Evolutionary conservation across 2,888 invertebrate species (phyloP).

Genomic region (Nasonovia ribisnigri): DNA sequence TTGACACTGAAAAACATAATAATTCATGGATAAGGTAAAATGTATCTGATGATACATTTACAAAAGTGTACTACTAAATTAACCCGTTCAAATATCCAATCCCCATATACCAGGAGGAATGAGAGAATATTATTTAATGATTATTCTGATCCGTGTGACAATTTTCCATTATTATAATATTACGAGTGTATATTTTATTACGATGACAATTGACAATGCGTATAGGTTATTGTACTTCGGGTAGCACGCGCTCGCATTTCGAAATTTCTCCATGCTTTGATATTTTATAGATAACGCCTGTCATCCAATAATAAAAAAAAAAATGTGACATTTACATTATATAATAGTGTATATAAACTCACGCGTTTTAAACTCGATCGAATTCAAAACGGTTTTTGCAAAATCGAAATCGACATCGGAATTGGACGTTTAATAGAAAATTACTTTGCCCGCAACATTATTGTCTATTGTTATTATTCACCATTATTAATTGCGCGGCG

Average conservation of each 20-base stretch:
- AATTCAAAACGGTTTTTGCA: background rate
- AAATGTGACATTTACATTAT: background rate
- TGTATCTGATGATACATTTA: background rate
- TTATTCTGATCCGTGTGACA: background rate
- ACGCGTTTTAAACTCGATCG: background rate
- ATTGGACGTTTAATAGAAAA: background rate
- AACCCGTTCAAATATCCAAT: background rate
- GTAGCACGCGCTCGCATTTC: background rate
- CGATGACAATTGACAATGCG: background rate
- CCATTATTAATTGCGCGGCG: background rate
- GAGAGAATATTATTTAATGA: background rate
- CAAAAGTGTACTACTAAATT: background rate
- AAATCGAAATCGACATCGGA: background rate
- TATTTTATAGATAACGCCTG: background rate
- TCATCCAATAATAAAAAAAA: background rate
- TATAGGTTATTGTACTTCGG: background rate
- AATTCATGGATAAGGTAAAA: background rate
- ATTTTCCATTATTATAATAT: background rate
- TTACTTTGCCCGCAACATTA: background rate
- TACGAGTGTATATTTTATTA: background rate
- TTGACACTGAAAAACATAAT: background rate
- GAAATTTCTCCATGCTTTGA: background rate
- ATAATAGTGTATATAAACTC: background rate
- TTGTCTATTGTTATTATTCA: background rate
- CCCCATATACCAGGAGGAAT: background rate